Conservation (phyloP, 2,797 vertebrate genomes). For the Crypturellus tataupa region DNA sequence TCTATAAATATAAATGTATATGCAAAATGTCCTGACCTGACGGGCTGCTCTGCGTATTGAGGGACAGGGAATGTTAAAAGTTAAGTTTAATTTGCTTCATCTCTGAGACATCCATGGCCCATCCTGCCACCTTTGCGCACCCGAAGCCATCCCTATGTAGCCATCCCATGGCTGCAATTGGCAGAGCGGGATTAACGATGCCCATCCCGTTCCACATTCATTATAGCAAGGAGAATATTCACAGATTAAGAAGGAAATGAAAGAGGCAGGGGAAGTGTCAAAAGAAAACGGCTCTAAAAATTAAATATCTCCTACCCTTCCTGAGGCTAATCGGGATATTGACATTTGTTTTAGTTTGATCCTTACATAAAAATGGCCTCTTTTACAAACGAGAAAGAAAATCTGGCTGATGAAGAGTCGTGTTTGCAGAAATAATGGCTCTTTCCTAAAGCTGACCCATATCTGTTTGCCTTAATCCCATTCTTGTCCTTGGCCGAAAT, state of each 20-base stretch:
- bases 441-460: background rate
- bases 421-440: background rate
- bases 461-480: conserved; percentile 13
- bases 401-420: background rate
- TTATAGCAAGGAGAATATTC: background rate
- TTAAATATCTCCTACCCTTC: background rate
- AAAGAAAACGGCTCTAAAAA: background rate
- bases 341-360: background rate
- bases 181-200: background rate
- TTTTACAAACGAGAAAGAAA: background rate
- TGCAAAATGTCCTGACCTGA: background rate
- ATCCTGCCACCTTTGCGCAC: background rate
- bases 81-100: background rate
- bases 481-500: conserved; percentile 33
- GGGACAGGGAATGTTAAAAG: background rate
- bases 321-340: background rate
- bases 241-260: background rate
- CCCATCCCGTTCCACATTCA: accelerated
- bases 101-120: background rate
- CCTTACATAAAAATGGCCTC: background rate
- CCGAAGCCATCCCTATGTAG: background rate
- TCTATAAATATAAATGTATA: background rate
- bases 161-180: background rate
- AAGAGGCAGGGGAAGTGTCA: background rate
- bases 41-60: background rate